These are phyloP conservation scores for Euplexia lucipara DNA, from an alignment of 2,888 invertebrate species.

Conservation along the genomic window DNA sequence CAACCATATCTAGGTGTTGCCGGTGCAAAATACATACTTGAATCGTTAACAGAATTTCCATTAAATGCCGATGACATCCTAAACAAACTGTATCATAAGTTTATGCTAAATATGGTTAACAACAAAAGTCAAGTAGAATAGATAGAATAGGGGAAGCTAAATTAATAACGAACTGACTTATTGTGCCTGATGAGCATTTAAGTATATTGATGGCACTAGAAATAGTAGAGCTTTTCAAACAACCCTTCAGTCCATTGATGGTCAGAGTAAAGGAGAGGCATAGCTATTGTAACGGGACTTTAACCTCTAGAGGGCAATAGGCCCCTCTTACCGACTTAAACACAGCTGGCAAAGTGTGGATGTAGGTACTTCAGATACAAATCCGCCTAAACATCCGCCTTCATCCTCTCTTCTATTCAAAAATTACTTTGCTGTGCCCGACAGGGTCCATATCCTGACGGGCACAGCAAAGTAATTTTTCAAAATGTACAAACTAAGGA, in stretches of 20 bases:
- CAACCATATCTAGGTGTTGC: conserved; percentile 76
- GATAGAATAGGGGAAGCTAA: conserved; percentile 50
- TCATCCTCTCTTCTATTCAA: too few relatives aligned
- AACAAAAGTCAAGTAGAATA: conserved; percentile 55
- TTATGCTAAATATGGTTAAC: conserved; percentile 39
- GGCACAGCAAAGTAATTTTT: too few relatives aligned
- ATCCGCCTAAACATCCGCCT: too few relatives aligned
- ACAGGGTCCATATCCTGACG: too few relatives aligned
- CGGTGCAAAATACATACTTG: conserved; percentile 73
- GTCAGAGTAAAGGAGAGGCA: conserved; percentile 59
- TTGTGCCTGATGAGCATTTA: conserved; percentile 52
- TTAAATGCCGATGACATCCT: conserved; percentile 71
- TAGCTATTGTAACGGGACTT: conserved; percentile 72
- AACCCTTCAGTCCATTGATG: conserved; percentile 68
- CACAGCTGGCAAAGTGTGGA: too few relatives aligned
- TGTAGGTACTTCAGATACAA: too few relatives aligned
- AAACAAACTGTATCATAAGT: conserved; percentile 56
- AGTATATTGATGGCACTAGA: conserved; percentile 60
- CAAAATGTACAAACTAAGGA: too few relatives aligned
- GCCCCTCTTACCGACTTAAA: too few relatives aligned
- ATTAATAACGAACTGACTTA: conserved; percentile 46
- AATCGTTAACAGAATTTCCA: conserved; percentile 73
- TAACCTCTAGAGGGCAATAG: too few relatives aligned
- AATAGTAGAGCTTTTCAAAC: conserved; percentile 67
- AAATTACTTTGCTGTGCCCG: too few relatives aligned